These are phyloP conservation scores for Chalcosyrphus nemorum DNA, from an alignment of 2,888 invertebrate species.

Conservation along the genomic window DNA sequence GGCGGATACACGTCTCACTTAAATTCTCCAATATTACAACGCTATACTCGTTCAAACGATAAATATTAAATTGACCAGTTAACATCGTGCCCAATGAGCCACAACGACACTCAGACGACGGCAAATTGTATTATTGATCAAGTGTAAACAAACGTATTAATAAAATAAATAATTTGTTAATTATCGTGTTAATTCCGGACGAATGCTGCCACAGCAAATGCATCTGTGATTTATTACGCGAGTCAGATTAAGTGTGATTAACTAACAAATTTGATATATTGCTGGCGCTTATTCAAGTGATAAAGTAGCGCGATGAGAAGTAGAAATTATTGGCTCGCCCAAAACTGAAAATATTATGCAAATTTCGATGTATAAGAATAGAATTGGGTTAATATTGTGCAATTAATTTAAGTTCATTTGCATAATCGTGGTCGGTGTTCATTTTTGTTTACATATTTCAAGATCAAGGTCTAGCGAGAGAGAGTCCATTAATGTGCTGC, in stretches of 20 bases:
- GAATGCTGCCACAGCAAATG: not conserved
- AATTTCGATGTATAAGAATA: constrained; percentile 28
- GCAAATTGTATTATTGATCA: constrained; percentile 37
- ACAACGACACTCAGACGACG: constrained; percentile 21
- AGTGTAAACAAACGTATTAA: constrained; percentile 50
- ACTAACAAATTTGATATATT: too few relatives aligned
- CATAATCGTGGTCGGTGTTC: constrained; percentile 27
- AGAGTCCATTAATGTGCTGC: too few relatives aligned
- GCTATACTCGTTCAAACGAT: too few relatives aligned
- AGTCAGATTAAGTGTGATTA: not conserved
- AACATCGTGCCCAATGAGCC: not conserved
- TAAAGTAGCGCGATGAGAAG: too few relatives aligned
- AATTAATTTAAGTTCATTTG: constrained; percentile 37
- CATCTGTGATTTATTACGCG: constrained; percentile 27
- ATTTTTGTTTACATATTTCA: constrained; percentile 30
- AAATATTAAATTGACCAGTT: too few relatives aligned
- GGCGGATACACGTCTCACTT: too few relatives aligned
- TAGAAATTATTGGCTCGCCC: too few relatives aligned
- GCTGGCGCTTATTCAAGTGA: too few relatives aligned
- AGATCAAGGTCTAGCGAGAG: constrained; percentile 14
- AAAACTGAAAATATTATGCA: constrained; percentile 9
- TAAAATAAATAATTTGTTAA: constrained; percentile 44
- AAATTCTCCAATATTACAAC: too few relatives aligned
- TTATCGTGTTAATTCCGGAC: constrained; percentile 14
- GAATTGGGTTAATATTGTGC: constrained; percentile 32